phyloP scores from a whole-genome alignment of 2,113 vertebrate species.

The Taurulus bubalis region DNA sequence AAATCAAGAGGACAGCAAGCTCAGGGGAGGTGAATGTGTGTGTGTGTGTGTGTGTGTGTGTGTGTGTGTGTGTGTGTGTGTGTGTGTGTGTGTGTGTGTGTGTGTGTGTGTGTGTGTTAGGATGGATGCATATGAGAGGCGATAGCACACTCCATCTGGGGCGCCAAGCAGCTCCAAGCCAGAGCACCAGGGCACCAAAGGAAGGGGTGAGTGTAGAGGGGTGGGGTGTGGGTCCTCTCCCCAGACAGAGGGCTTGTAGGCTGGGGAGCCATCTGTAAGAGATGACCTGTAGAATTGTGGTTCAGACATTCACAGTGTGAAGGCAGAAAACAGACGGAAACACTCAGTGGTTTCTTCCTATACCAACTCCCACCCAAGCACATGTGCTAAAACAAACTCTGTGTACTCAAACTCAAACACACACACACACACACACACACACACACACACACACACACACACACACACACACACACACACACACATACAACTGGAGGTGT shows the following conservation, averaged over 20 bases:
- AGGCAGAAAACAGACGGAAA: conserved; percentile 67
- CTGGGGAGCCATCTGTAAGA: conserved; percentile 76
- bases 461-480: too few relatives aligned
- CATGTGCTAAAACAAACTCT: conserved; percentile 12
- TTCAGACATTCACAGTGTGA: conserved; percentile 74
- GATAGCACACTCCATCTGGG: conserved; percentile 73
- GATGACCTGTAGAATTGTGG: conserved; percentile 69
- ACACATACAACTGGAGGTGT: background rate
- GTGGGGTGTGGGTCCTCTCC: conserved; percentile 32
- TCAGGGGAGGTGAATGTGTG: conserved; percentile 28
- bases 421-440: background rate
- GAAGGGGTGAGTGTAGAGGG: conserved; percentile 9
- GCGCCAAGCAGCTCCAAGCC: conserved; percentile 51
- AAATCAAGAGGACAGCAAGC: conserved; percentile 53
- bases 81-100: conserved; percentile 18
- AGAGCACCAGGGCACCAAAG: conserved; percentile 37
- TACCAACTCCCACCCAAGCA: conserved; percentile 14
- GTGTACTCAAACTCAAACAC: conserved; percentile 11
- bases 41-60: conserved; percentile 29
- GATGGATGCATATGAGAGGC: conserved; percentile 32
- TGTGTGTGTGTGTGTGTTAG: conserved; percentile 29
- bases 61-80: conserved; percentile 19
- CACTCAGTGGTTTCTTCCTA: conserved; percentile 42
- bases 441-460: background rate
- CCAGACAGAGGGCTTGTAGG: conserved; percentile 59